Conservation (phyloP, 2,797 vertebrate genomes). For the Garrulus glandarius region DNA sequence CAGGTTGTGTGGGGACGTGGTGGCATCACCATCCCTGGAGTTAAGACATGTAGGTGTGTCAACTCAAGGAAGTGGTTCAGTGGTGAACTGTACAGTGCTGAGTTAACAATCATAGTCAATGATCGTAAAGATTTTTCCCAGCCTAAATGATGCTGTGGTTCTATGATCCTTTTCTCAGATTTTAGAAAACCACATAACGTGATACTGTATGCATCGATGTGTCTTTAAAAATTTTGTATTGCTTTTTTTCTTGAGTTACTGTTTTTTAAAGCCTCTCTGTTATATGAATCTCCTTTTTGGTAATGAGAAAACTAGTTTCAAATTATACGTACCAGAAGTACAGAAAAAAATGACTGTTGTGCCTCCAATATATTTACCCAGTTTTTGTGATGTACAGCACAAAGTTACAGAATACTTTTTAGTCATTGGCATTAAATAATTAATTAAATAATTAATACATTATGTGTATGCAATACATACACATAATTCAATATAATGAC, state of each 20-base stretch:
- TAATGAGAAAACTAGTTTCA: background rate
- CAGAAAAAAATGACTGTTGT: background rate
- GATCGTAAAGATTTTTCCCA: background rate
- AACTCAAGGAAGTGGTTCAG: background rate
- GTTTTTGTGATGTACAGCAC: background rate
- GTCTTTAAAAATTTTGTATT: background rate
- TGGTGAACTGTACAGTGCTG: background rate
- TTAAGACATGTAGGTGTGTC: background rate
- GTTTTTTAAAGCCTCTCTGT: background rate
- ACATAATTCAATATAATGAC: background rate
- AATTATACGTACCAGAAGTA: background rate
- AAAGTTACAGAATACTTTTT: background rate
- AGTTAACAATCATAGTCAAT: background rate
- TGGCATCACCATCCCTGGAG: background rate
- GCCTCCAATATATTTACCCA: background rate
- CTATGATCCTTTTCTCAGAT: background rate
- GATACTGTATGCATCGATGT: accelerated
- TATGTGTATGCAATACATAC: background rate
- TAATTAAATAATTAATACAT: too few relatives aligned
- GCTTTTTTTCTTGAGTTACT: background rate
- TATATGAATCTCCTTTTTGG: background rate
- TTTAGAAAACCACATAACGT: background rate
- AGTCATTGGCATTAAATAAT: background rate
- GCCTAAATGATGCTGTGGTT: background rate
- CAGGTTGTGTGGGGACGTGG: background rate